phyloP scores from a whole-genome alignment of 2,888 invertebrate genomes.

The Ophioninae sp. region DNA sequence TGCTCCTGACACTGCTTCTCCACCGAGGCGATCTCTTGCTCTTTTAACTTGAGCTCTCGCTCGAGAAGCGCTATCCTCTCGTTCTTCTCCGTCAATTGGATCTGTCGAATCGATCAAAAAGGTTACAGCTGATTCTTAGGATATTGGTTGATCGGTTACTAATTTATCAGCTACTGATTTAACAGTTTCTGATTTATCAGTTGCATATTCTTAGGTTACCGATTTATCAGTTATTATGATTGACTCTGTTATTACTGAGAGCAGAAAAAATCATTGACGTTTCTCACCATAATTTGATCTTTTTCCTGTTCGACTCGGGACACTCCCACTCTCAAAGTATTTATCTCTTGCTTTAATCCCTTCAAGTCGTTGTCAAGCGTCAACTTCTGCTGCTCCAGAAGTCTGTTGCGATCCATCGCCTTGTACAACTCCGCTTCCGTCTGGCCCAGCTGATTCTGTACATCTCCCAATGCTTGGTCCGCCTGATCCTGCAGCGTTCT shows the following conservation, averaged over 20 bases:
- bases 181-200: too few relatives aligned
- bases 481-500: slow-evolving; percentile 90
- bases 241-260: too few relatives aligned
- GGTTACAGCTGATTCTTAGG: too few relatives aligned
- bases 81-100: slow-evolving; percentile 88
- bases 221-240: too few relatives aligned
- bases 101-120: slow-evolving; percentile 79
- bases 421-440: slow-evolving; percentile 85
- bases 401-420: slow-evolving; percentile 83
- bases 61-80: slow-evolving; percentile 86
- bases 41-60: slow-evolving; percentile 85
- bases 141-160: too few relatives aligned
- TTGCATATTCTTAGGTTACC: too few relatives aligned
- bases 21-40: slow-evolving; percentile 73
- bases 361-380: slow-evolving; percentile 84
- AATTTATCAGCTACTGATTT: background rate
- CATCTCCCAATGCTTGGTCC: slow-evolving; percentile 87
- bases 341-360: slow-evolving; percentile 85
- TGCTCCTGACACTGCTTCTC: slow-evolving; percentile 75
- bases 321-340: slow-evolving; percentile 84
- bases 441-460: slow-evolving; percentile 86
- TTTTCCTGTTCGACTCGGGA: slow-evolving; percentile 87
- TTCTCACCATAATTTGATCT: slow-evolving; percentile 84
- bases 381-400: slow-evolving; percentile 84
- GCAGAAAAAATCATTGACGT: background rate